Base-by-base conservation (phyloP, 1,140 invertebrate genomes). In the Phocides pigmalion region DNA sequence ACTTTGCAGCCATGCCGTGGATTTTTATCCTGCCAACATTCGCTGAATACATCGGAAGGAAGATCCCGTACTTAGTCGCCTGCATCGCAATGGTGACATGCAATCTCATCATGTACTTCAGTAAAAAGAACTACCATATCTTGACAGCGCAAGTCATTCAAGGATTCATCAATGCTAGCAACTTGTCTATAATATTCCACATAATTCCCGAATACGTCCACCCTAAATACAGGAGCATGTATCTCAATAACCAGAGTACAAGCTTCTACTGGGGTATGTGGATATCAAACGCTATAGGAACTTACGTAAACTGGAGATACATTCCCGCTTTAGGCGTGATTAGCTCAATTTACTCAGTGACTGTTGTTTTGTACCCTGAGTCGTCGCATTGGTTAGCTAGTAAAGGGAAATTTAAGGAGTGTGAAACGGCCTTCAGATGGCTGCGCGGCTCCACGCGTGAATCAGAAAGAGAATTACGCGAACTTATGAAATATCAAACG, bases 311-410 rank as follows among this genome's bases (percentile, higher is more conserved):
- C 50, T 83, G 81, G 81, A 79, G 63, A 46, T 65, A 76, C 1
- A 79, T 83, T 15, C 42, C 72, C 0, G 17, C 74, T 3, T 35
- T 77, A 22, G 78, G 81, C 9, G 64, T 81, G 0, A 22, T 77
- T 0, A 72, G 72, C 59, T 62, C 72, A 0, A 3, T 66, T 2
- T 81, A 73, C 14, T 67, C 61, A 0, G 64, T 77, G 9, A 54
- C 54, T 0, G 56, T 74, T 0, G 16, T 70, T 0, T 46, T 71
- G 0, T 77, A 70, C 66, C 74, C 72, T 2, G 81, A 81, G 35
- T 83, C 79, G 8, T 79, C 81, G 0, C 70, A 59, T 44, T 83
- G 76, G 79, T 35, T 80, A 25, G 79, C 72, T 0, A 76, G 64
- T 32, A 73, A 72, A 47, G 73, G 72, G 9, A 50, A 62, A 5